These are phyloP conservation scores for Etheostoma perlongum DNA, from an alignment of 2,797 vertebrate genomes.

Conservation along the genomic window DNA sequence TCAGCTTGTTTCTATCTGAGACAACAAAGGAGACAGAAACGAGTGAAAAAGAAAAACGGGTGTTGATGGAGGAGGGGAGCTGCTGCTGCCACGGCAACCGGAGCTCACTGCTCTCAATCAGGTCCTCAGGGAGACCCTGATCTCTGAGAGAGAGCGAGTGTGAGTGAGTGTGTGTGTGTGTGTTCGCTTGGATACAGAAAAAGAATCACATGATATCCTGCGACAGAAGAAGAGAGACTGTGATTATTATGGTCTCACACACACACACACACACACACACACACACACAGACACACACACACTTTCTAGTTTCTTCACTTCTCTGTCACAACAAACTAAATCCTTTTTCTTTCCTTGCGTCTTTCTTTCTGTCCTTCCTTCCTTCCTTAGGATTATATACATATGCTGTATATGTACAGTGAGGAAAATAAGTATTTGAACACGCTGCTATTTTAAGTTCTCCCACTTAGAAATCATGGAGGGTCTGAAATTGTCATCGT, in stretches of 20 bases:
- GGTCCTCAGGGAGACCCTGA: constrained; percentile 60
- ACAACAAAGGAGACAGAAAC: constrained; percentile 14
- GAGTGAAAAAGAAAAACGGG: constrained; percentile 3
- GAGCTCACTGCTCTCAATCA: constrained; percentile 61
- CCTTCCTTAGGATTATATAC: too few species aligned
- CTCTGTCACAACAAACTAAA: too few species aligned
- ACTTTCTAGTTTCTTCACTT: too few species aligned
- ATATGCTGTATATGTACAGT: too few species aligned
- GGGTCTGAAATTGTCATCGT: too few species aligned
- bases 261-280: constrained; percentile 15
- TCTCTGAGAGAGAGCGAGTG: not conserved
- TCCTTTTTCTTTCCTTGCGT: too few species aligned
- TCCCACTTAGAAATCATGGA: too few species aligned
- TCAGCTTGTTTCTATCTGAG: too few species aligned
- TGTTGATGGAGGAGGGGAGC: constrained; percentile 59
- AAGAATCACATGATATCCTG: constrained; percentile 21
- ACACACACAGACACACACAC: constrained; percentile 3
- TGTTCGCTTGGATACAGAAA: constrained; percentile 21
- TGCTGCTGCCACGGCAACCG: constrained; percentile 65
- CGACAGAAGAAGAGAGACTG: constrained; percentile 19
- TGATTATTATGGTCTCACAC: constrained; percentile 18
- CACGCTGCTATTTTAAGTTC: too few species aligned
- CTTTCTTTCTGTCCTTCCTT: too few species aligned
- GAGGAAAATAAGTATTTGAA: too few species aligned
- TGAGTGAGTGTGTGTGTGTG: constrained; percentile 12